phyloP scores from a whole-genome alignment of 2,797 vertebrate species.

The Pipistrellus pipistrellus region DNA sequence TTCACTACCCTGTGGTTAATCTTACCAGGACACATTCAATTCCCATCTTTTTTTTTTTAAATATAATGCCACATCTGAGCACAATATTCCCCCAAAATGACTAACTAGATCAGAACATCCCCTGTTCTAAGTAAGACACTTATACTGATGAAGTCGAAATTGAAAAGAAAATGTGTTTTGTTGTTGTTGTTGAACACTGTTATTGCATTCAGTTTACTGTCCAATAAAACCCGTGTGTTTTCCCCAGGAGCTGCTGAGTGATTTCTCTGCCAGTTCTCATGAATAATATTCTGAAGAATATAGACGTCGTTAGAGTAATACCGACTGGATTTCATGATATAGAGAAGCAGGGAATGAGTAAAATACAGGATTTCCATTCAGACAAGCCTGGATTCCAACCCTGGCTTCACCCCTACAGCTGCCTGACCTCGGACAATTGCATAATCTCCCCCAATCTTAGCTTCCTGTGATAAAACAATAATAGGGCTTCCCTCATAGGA shows the following conservation, averaged over 20 bases:
- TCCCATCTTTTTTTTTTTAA: slow-evolving; percentile 21
- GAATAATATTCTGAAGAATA: background rate
- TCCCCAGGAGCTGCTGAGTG: background rate
- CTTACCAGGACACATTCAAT: slow-evolving; percentile 15
- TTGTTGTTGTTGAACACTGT: background rate
- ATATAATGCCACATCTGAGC: background rate
- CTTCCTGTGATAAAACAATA: background rate
- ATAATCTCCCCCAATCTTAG: slow-evolving; percentile 19
- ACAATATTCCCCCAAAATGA: background rate
- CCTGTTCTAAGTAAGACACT: background rate
- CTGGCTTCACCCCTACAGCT: background rate
- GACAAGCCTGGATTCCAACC: slow-evolving; percentile 12
- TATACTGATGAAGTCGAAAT: slow-evolving; percentile 22
- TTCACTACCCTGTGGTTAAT: slow-evolving; percentile 34
- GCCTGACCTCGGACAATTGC: background rate
- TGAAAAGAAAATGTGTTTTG: background rate
- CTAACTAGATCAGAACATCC: background rate
- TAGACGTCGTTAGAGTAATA: background rate
- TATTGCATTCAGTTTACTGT: background rate
- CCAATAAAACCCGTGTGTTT: background rate
- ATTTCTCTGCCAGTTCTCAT: background rate
- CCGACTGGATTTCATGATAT: background rate
- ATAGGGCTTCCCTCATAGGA: background rate
- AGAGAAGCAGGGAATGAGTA: background rate
- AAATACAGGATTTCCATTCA: background rate